These are phyloP conservation scores for Trissoscelio sp. DNA, from an alignment of 2,888 invertebrate genomes.

Conservation along the genomic window DNA sequence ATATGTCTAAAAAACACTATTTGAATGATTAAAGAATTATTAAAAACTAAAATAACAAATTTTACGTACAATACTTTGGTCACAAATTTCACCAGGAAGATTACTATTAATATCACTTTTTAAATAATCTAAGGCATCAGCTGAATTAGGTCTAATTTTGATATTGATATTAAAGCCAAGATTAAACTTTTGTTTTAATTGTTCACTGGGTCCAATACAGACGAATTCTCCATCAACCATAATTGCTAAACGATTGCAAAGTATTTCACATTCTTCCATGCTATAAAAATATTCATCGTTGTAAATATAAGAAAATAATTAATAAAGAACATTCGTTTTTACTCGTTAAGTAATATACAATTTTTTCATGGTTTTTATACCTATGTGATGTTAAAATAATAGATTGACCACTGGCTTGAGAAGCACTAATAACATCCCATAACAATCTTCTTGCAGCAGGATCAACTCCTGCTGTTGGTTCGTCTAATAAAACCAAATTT, in stretches of 20 bases:
- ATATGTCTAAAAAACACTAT: no score
- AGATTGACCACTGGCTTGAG: slow-evolving; percentile 84
- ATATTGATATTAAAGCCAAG: slow-evolving; percentile 87
- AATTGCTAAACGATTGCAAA: slow-evolving; percentile 91
- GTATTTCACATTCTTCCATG: slow-evolving; percentile 94
- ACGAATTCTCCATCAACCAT: slow-evolving; percentile 89
- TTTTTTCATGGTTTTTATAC: no score
- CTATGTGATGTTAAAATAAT: slow-evolving; percentile 89
- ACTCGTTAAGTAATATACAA: no score
- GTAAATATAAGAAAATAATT: no score
- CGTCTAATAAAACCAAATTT: slow-evolving; percentile 89
- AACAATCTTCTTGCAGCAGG: slow-evolving; percentile 87
- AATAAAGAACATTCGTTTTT: no score
- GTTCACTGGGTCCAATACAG: slow-evolving; percentile 89
- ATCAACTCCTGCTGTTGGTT: slow-evolving; percentile 90
- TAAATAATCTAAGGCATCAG: background rate
- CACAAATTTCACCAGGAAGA: no score
- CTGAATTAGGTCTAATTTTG: slow-evolving; percentile 79
- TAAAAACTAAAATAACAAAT: no score
- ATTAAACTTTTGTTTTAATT: slow-evolving; percentile 89
- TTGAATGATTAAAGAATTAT: no score
- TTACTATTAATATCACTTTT: no score
- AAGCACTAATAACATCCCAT: slow-evolving; percentile 86
- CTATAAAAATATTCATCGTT: slow-evolving; percentile 84
- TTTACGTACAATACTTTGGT: no score